Conservation (phyloP, 2,113 vertebrate genomes). For the Grallaria varia region DNA sequence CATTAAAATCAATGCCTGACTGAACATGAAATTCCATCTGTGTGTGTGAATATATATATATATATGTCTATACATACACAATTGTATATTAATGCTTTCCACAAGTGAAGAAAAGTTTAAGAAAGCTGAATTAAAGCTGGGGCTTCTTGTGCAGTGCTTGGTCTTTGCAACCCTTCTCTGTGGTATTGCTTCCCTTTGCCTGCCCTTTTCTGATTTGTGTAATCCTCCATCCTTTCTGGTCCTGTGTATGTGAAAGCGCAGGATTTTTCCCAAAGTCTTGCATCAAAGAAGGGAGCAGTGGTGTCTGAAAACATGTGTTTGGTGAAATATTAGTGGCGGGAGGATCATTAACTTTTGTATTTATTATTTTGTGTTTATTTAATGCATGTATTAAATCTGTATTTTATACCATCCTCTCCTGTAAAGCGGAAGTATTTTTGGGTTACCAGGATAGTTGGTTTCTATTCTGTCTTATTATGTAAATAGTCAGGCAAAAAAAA, state of each 20-base stretch:
- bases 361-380: not conserved
- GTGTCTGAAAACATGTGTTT: not conserved
- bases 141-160: not conserved
- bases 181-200: conserved; percentile 11
- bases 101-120: conserved; percentile 19
- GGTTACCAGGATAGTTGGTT: not conserved
- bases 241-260: not conserved
- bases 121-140: not conserved
- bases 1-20: conserved; percentile 54
- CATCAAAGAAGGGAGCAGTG: not conserved
- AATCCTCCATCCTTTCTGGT: not conserved
- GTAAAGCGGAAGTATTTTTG: not conserved
- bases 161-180: not conserved
- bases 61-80: not conserved
- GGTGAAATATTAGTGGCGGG: not conserved
- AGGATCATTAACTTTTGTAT: not conserved
- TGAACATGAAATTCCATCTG: not conserved
- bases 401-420: not conserved
- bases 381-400: not conserved
- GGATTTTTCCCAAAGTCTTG: not conserved
- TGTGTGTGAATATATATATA: not conserved
- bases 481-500: conserved; percentile 22
- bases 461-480: conserved; percentile 9
- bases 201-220: not conserved
- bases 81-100: not conserved